Evolutionary conservation across 2,113 vertebrate species (phyloP).

Genomic region (Cacatua alba): DNA sequence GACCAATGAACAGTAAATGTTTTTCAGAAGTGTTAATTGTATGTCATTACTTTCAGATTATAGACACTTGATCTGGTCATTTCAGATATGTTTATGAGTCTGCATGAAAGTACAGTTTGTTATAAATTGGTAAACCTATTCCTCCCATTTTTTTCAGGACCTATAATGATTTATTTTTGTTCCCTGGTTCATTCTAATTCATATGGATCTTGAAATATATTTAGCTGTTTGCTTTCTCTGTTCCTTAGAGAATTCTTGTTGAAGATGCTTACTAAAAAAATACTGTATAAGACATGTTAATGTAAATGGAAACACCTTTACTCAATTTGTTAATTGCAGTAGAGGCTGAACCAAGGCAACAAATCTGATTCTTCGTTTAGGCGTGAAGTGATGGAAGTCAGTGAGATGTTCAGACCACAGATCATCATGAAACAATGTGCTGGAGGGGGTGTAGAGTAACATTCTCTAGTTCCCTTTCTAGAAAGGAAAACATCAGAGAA

Average conservation of each 20-base stretch:
- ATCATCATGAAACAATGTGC: background rate
- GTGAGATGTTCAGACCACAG: background rate
- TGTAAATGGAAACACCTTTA: background rate
- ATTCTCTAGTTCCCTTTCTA: background rate
- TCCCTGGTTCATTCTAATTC: background rate
- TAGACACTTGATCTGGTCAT: background rate
- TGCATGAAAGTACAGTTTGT: background rate
- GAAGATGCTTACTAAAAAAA: background rate
- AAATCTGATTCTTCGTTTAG: background rate
- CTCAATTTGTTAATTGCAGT: background rate
- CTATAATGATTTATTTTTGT: background rate
- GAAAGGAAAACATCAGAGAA: background rate
- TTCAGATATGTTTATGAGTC: background rate
- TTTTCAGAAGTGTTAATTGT: background rate
- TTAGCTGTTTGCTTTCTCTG: background rate
- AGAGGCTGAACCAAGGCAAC: background rate
- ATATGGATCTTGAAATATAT: background rate
- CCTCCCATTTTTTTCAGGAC: background rate
- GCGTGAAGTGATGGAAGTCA: background rate
- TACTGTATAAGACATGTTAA: background rate
- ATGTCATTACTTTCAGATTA: background rate
- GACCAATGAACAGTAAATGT: background rate
- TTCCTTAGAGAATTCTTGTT: background rate
- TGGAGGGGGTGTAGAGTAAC: too few relatives aligned
- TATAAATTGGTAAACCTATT: background rate